These are phyloP conservation scores for Gobio occitaniae DNA, from an alignment of 2,797 vertebrate genomes.

Conservation along the genomic window DNA sequence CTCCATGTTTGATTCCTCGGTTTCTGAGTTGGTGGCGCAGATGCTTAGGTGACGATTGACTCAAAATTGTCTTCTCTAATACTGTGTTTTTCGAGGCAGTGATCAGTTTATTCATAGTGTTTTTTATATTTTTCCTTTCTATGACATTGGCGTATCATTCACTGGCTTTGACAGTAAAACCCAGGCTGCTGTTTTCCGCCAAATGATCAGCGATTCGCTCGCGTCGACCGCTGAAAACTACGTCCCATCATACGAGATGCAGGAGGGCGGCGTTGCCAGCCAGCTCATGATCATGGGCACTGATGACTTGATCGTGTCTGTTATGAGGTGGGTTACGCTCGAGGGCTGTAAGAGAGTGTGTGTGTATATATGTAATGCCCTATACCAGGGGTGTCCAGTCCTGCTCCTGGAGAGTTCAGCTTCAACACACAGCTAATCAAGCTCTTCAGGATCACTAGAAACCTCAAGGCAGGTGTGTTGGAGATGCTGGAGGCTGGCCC, in stretches of 20 bases:
- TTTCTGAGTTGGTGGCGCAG: slow-evolving; percentile 81
- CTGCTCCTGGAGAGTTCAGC: not conserved
- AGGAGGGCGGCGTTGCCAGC: slow-evolving; percentile 80
- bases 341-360: not conserved
- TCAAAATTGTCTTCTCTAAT: not conserved
- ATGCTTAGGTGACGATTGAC: slow-evolving; percentile 87
- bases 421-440: not conserved
- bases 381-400: not conserved
- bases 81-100: not conserved
- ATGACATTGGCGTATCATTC: not conserved
- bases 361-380: not conserved
- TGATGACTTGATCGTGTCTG: slow-evolving; percentile 93
- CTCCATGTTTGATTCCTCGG: slow-evolving; percentile 82
- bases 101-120: not conserved
- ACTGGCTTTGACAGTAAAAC: slow-evolving; percentile 79
- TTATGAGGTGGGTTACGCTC: slow-evolving; percentile 83
- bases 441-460: not conserved
- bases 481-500: not conserved
- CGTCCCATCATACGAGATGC: slow-evolving; percentile 76
- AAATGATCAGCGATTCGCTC: slow-evolving; percentile 89
- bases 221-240: slow-evolving; percentile 78
- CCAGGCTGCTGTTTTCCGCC: slow-evolving; percentile 83
- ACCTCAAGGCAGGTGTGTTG: not conserved
- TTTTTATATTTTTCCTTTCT: not conserved
- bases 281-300: slow-evolving; percentile 97